These are phyloP conservation scores for Stenopsyche tienmushanensis DNA, from an alignment of 1,140 invertebrate species.

Conservation along the genomic window DNA sequence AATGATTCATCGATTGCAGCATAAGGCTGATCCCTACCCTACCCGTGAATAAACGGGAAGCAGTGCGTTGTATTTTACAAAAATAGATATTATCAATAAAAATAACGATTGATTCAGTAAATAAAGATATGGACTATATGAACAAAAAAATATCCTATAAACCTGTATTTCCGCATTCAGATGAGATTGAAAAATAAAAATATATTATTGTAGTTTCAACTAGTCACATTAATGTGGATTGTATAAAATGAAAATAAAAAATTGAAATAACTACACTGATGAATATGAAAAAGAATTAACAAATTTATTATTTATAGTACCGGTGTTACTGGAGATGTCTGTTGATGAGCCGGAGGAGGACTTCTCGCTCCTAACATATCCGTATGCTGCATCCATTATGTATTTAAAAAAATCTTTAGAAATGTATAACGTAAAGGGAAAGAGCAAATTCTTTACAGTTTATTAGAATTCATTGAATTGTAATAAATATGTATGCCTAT, in stretches of 20 bases:
- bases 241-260: background rate
- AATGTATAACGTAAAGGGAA: background rate
- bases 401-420: conserved; percentile 10
- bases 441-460: conserved; percentile 7
- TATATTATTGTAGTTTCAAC: background rate
- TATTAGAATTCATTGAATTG: too few species aligned
- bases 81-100: too few species aligned
- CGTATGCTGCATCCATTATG: conserved; percentile 39
- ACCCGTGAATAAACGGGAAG: too few species aligned
- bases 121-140: too few species aligned
- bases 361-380: conserved; percentile 58
- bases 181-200: background rate
- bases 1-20: too few species aligned
- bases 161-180: too few species aligned
- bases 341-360: conserved; percentile 78
- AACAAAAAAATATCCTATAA: too few species aligned
- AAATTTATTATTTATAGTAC: conserved; percentile 52
- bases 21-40: too few species aligned
- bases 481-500: background rate
- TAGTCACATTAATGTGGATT: too few species aligned
- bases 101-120: too few species aligned
- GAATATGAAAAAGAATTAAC: too few species aligned
- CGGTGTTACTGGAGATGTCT: conserved; percentile 74
- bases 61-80: too few species aligned
- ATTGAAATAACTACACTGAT: background rate